Conservation (phyloP, 2,113 vertebrate species). For the Rhizomys pruinosus region DNA sequence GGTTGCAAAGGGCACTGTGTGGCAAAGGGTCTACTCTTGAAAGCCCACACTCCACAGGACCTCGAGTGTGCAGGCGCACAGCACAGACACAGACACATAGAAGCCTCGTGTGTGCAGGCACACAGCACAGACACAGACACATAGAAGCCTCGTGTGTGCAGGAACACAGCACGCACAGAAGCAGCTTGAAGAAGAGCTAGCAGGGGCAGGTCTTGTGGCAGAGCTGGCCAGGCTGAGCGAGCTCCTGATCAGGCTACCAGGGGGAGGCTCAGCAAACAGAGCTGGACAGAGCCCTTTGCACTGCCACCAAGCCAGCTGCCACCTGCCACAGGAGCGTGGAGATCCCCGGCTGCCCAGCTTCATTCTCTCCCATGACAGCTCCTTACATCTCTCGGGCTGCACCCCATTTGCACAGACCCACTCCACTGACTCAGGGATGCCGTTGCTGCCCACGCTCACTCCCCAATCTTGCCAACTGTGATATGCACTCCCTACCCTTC, state of each 20-base stretch:
- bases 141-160: no score
- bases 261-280: background rate
- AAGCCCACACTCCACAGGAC: background rate
- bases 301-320: background rate
- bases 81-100: background rate
- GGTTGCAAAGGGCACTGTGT: background rate
- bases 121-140: background rate
- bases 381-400: rapidly evolving
- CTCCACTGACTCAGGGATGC: background rate
- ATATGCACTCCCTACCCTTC: background rate
- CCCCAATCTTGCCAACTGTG: background rate
- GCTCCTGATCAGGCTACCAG: background rate
- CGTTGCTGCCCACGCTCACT: background rate
- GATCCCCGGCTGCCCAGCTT: rapidly evolving
- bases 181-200: rapidly evolving
- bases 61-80: no score
- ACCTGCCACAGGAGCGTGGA: rapidly evolving
- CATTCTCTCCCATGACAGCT: rapidly evolving
- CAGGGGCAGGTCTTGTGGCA: background rate
- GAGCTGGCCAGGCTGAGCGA: background rate
- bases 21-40: background rate
- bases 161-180: background rate
- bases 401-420: background rate
- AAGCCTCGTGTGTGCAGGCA: no score
- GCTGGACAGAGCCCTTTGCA: background rate